Percentiles rank a stretch among this genome's conserved stretches.
Conservation (phyloP, 2,888 invertebrate species). For the Andrena camellia region DNA sequence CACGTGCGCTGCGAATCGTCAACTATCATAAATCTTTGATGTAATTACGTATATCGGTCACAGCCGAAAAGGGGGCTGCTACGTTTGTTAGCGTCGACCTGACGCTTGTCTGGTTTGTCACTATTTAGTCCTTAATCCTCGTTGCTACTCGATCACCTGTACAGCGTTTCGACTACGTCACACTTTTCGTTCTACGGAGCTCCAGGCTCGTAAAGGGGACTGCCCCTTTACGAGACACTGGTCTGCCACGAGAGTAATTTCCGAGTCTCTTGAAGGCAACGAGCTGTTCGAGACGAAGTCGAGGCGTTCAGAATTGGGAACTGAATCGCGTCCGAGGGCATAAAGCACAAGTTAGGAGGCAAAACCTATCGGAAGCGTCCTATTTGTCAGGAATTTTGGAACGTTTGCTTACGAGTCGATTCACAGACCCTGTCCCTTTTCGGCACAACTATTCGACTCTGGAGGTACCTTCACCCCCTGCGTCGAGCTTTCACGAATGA, state of each 20-base stretch:
- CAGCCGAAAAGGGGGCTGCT: neutral
- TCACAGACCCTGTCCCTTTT: slow-evolving; percentile 36
- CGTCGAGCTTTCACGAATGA: neutral
- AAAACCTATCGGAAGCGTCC: neutral
- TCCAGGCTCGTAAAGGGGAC: slow-evolving; percentile 21
- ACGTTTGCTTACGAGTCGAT: neutral
- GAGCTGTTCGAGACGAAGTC: neutral
- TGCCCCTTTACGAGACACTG: too few relatives aligned
- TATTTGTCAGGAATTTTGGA: neutral
- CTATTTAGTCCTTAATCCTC: too few relatives aligned
- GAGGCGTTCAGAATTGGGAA: neutral
- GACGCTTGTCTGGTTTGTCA: neutral
- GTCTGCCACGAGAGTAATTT: slow-evolving; percentile 37
- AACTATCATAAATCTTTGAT: slow-evolving; percentile 15
- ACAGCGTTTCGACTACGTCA: neutral
- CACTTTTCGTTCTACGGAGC: neutral
- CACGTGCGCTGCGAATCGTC: neutral
- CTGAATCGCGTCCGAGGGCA: neutral
- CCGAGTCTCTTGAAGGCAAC: neutral
- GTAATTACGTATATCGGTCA: slow-evolving; percentile 4
- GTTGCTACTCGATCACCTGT: too few relatives aligned
- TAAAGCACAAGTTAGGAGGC: slow-evolving; percentile 16
- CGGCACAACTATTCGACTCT: neutral
- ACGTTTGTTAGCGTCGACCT: neutral
- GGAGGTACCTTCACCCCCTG: neutral